phyloP scores from a whole-genome alignment of 1,140 invertebrate genomes.

The Drosophila persimilis region DNA sequence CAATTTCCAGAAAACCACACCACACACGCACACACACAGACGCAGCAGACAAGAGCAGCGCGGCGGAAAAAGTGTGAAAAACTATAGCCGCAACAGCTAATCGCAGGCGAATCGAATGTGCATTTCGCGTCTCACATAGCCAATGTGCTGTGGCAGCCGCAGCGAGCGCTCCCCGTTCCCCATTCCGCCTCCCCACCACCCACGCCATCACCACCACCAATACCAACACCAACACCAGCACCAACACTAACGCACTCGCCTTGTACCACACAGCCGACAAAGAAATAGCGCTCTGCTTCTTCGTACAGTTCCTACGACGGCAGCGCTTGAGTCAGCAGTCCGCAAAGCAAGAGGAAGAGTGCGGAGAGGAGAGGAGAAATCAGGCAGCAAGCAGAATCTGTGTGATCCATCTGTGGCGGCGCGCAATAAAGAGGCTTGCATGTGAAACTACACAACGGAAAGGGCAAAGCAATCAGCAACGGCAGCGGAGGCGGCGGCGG shows the following conservation, averaged over 20 bases:
- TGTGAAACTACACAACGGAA: slow-evolving; percentile 46
- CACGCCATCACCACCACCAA: slow-evolving; percentile 22
- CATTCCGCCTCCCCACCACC: slow-evolving; percentile 30
- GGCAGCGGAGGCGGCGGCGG: slow-evolving; percentile 12
- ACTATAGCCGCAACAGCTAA: slow-evolving; percentile 8
- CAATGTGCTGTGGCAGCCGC: slow-evolving; percentile 52
- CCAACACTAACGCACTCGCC: slow-evolving; percentile 42
- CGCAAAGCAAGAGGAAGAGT: slow-evolving; percentile 13
- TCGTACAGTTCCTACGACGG: slow-evolving; percentile 73
- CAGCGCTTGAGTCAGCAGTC: slow-evolving; percentile 22
- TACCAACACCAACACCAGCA: background rate
- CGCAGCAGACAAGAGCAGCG: slow-evolving; percentile 31
- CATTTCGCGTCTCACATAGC: slow-evolving; percentile 48
- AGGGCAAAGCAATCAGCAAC: slow-evolving; percentile 5
- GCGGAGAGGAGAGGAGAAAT: too few relatives aligned
- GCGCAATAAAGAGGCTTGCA: slow-evolving; percentile 60
- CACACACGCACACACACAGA: slow-evolving; percentile 37
- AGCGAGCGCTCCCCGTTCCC: slow-evolving; percentile 12
- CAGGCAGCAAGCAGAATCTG: slow-evolving; percentile 16
- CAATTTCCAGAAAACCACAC: slow-evolving; percentile 76
- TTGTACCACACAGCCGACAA: slow-evolving; percentile 61
- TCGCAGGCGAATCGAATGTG: slow-evolving; percentile 48
- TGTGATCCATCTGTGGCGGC: slow-evolving; percentile 1
- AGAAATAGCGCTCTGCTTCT: slow-evolving; percentile 67
- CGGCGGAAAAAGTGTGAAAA: slow-evolving; percentile 60